Conservation (phyloP, 92 coral and sea anemone genomes). For the Palythoa heliodiscus region DNA sequence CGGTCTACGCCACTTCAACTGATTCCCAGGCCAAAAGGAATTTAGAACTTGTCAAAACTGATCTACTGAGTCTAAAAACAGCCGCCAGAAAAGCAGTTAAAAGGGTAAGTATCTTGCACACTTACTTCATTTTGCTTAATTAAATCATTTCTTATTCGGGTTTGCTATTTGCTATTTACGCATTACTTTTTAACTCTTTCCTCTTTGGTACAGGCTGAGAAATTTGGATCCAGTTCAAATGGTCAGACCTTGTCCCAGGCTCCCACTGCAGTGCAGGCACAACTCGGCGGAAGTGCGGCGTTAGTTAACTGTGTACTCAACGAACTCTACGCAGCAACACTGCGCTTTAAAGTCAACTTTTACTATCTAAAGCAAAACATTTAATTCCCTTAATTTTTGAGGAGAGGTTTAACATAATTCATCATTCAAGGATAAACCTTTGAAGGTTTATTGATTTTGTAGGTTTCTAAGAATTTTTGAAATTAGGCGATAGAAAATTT, state of each 20-base stretch:
- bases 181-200: background rate
- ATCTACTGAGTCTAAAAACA: slow-evolving; percentile 13
- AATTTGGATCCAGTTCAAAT: background rate
- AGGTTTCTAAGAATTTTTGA: too few relatives aligned
- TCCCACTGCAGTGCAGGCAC: background rate
- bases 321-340: background rate
- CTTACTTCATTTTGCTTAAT: background rate
- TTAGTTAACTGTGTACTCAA: slow-evolving; percentile 18
- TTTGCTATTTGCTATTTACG: background rate
- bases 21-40: slow-evolving; percentile 3
- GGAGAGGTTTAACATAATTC: background rate
- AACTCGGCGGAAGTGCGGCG: background rate
- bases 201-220: background rate
- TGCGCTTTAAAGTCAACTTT: background rate
- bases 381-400: background rate
- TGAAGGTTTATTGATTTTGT: too few relatives aligned
- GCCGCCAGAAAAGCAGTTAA: slow-evolving; percentile 1
- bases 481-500: too few relatives aligned
- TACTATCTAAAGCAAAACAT: slow-evolving; percentile 13
- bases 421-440: background rate
- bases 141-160: background rate
- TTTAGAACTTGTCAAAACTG: slow-evolving; percentile 15
- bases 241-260: background rate
- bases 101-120: background rate
- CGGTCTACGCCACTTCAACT: background rate